Percentiles rank a stretch among this genome's conserved stretches.
phyloP scores from a whole-genome alignment of 2,888 invertebrate genomes.

The Augochlorella aurata region DNA sequence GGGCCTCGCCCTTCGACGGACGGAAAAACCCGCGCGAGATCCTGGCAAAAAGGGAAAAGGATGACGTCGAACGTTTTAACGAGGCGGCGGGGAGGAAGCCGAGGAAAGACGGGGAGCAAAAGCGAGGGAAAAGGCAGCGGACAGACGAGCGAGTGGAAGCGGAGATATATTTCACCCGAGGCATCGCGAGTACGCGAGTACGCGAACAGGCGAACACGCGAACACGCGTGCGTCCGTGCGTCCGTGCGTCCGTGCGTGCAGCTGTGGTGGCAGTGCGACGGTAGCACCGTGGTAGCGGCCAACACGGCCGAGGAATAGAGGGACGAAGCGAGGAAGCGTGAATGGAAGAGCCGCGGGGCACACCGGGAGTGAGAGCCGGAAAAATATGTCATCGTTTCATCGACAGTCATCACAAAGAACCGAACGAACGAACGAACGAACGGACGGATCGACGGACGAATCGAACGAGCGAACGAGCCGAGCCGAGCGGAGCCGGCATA shows the following conservation, averaged over 20 bases:
- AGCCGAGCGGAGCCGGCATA: background rate
- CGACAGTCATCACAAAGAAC: conserved; percentile 81
- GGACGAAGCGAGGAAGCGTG: conserved; percentile 65
- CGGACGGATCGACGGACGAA: conserved; percentile 65
- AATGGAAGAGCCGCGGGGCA: conserved; percentile 71
- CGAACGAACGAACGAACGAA: conserved; percentile 74
- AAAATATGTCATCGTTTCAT: conserved; percentile 82
- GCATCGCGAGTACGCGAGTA: conserved; percentile 23
- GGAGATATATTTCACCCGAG: conserved; percentile 53
- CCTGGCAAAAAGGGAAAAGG: conserved; percentile 1
- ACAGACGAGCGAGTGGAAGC: conserved; percentile 25
- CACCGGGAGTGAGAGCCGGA: conserved; percentile 80
- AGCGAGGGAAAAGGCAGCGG: conserved; percentile 10
- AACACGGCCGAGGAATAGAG: conserved; percentile 48
- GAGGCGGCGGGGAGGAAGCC: conserved; percentile 16
- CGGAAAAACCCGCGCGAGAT: conserved; percentile 1
- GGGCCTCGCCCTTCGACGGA: background rate
- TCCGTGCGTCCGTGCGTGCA: background rate
- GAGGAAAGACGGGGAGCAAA: background rate
- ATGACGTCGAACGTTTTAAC: conserved; percentile 46
- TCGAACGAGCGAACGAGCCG: conserved; percentile 43
- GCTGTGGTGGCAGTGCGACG: background rate
- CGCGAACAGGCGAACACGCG: conserved; percentile 39
- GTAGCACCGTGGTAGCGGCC: conserved; percentile 32
- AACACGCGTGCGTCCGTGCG: conserved; percentile 50